phyloP scores from a whole-genome alignment of 2,888 invertebrate species.

The Chironomus riparius region DNA sequence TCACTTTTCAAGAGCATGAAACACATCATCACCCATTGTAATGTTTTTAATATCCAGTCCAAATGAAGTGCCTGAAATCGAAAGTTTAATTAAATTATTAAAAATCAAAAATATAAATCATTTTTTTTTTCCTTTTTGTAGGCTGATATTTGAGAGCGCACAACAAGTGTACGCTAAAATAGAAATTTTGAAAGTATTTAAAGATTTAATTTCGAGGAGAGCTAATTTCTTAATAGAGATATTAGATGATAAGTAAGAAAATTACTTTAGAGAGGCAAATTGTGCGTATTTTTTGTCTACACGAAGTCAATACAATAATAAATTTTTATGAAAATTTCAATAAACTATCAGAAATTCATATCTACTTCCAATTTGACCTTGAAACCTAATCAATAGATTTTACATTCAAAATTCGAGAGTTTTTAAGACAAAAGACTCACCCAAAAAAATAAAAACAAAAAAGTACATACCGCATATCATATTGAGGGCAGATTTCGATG shows the following conservation, averaged over 20 bases:
- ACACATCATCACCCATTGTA: conserved; percentile 4
- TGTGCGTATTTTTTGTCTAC: too few species aligned
- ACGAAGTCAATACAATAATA: too few species aligned
- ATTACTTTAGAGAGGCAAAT: too few species aligned
- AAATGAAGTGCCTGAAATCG: conserved; percentile 19
- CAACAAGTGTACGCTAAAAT: background rate
- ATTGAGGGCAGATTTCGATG: conserved; percentile 28
- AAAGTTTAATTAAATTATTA: background rate
- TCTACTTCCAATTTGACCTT: too few species aligned
- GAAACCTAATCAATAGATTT: too few species aligned
- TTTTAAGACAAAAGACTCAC: background rate
- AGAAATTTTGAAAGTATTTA: background rate
- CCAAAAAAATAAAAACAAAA: too few species aligned
- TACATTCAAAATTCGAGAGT: too few species aligned
- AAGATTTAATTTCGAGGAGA: background rate
- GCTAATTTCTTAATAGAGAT: too few species aligned
- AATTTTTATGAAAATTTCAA: too few species aligned
- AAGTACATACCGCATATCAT: conserved; percentile 29
- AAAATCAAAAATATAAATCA: background rate
- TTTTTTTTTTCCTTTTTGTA: background rate
- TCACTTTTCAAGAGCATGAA: conserved; percentile 25
- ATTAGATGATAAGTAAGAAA: too few species aligned
- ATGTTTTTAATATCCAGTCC: conserved; percentile 17
- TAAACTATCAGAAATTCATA: too few species aligned
- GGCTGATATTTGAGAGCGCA: background rate